Evolutionary conservation across 2,797 vertebrate species (phyloP), one percentile per base, ranked within the genome.

Genomic region (Gorsachius magnificus): DNA sequence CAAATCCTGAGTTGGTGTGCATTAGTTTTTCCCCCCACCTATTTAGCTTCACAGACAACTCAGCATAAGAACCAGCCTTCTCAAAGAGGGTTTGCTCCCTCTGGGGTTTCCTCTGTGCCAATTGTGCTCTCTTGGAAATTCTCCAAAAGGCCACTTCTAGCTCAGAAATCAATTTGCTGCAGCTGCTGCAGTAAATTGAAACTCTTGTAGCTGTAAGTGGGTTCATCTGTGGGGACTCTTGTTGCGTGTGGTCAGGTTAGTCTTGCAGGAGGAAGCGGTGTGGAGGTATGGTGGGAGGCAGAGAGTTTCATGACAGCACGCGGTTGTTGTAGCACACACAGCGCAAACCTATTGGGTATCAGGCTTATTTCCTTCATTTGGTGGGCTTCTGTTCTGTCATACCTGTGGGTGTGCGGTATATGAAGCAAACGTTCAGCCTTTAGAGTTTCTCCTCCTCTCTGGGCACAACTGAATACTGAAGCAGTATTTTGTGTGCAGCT

Each of bases 121-220:
- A 81, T 61, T 64, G 45, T 65, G 18, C 18, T 89, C 74, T 22
- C 85, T 75, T 94, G 95, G 83, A 76, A 93, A 36, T 61, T 31
- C 54, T 96, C 95, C 92, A 94, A 46, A 57, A 75, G 36, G 57
- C 65, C 74, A 81, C 80, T 95, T 83, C 53, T 43, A 68, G 53
- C 38, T 94, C 69, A 78, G 69, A 94, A 90, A 88, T 54, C 64
- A 90, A 78, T 87, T 90, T 90, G 65, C 61, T 83, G 65, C 88
- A 93, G 80, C 86, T 93, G 88, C 60, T 83, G 45, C 58, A 64
- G 69, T 90, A 80, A 90, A 86, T 63, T 66, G 60, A 70, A 74
- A 77, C 53, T 83, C 69, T 83, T 92, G 57, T 78, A 75, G 60
- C 45, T 48, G 12, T 89, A 93, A 85, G 64, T 80, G 65, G 22